Base-by-base conservation (phyloP, 2,113 vertebrate species). In the Ginglymostoma cirratum region DNA sequence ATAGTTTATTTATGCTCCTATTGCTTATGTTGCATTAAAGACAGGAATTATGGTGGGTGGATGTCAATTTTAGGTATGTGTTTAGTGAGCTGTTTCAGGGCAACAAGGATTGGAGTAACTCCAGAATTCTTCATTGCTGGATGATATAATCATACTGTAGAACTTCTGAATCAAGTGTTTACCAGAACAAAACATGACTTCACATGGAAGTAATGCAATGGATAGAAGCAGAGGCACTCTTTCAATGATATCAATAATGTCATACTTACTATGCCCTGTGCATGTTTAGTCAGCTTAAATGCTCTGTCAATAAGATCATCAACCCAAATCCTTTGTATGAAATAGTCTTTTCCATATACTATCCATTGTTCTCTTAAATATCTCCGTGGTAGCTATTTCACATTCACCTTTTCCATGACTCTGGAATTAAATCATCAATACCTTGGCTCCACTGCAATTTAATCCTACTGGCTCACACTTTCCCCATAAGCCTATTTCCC, bases 101-200 rank as follows among this genome's bases (percentile, higher is more conserved):
- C 2, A 3, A 65, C 61, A 52, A 90, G 19, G 86, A 61, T 55
- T n/a, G 52, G 14, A n/a, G 45, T 30, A 94, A 70, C n/a, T 94
- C 65, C 66, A 94, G 38, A 0, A 2, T 45, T 61, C 67, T 69
- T 45, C 38, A 42, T 30, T 70, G n/a, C 65, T 94, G 24, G 17
- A 45, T 69, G 38, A 27, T 67, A 90, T 90, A 52, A 90, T 38
- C 90, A 94, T 23, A 42, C 30, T 17, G 66, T 69, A 66, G 10
- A 70, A 94, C 19, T 61, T 30, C 87, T 70, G 65, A 67, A 70
- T 69, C 66, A 42, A 48, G 42, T 70, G 38, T 45, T 76, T 48
- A 14, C n/a, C 38, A 94, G 93, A 94, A 45, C 67, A 42, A 94
- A 94, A 30, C 52, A 70, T 94, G 66, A 94, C 93, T 27, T 94